Base-by-base conservation (phyloP, 1,140 invertebrate genomes). In the Drosophila arizonae region DNA sequence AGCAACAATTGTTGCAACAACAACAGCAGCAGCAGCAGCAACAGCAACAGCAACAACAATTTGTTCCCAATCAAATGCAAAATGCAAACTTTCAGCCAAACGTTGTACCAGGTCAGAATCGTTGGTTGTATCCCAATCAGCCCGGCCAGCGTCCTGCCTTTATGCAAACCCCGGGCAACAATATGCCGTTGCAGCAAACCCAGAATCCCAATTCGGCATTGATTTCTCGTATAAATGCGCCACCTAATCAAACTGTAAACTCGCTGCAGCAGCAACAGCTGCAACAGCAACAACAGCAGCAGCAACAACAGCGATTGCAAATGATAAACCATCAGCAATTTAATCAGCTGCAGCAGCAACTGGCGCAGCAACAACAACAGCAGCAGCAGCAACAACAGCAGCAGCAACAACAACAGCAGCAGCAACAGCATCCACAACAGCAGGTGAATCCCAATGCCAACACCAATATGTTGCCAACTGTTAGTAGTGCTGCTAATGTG, bases 191-290 rank as follows among this genome's bases (percentile, higher is more conserved):
- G 55, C 39, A 84, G 62, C 91, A 90, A 63, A 86, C 81, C 39
- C 92, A 92, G 60, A 92, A 92, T 63, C 68, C 74, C 10, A 91
- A 91, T 30, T 95, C 94, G 69, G 94, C 95, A 5, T 85, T 95
- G 0, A 95, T 95, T 70, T 94, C 95, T 1, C 95, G 96, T 67
- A 92, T 96, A 1, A 94, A 94, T 30, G 94, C 94, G 51, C 94
- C 95, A 4, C 94, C 95, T 81, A 93, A 94, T 88, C 93, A 93
- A 65, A 80, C 79, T 0, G 89, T 91, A 6, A 92, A 76, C 64
- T 71, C 81, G 5, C 56, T 90, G 36, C 77, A 92, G 39, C 93
- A 93, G 72, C 93, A 93, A 65, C 91, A 92, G 28, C 90, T 90
- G 30, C 81, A 76, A 33, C 78, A 72, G 15, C 69, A 82, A 24